Evolutionary conservation across 2,888 invertebrate species (phyloP).

Genomic region (Ormyrus thymus): DNA sequence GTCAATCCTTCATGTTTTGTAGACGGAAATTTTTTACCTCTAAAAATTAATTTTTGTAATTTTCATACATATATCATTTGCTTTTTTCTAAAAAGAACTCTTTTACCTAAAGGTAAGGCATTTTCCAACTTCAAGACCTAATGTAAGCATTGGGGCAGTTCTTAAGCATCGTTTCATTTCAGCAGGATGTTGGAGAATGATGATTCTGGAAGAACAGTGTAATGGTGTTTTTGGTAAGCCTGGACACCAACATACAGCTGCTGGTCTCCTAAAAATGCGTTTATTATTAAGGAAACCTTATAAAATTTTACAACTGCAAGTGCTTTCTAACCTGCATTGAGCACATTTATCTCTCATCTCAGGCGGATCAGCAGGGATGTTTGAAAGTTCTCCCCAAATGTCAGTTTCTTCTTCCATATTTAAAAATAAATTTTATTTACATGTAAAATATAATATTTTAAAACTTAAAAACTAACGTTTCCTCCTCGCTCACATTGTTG

Average conservation of each 20-base stretch:
- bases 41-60: conserved; percentile 74
- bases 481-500: conserved; percentile 32
- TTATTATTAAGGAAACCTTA: conserved; percentile 15
- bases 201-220: conserved; percentile 82
- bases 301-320: background rate
- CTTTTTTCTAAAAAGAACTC: conserved; percentile 6
- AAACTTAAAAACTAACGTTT: background rate
- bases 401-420: conserved; percentile 65
- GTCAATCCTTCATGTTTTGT: conserved; percentile 81
- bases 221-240: conserved; percentile 85
- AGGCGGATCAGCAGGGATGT: conserved; percentile 87
- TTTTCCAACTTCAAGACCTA: conserved; percentile 84
- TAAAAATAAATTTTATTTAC: conserved; percentile 36
- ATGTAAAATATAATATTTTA: background rate
- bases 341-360: conserved; percentile 82
- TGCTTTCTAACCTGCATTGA: conserved; percentile 82
- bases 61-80: background rate
- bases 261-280: conserved; percentile 81
- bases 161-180: conserved; percentile 92
- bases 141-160: conserved; percentile 91
- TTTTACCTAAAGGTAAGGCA: conserved; percentile 78
- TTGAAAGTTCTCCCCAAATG: conserved; percentile 84
- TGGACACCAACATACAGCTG: conserved; percentile 92
- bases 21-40: conserved; percentile 90
- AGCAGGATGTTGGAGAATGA: conserved; percentile 93